These are phyloP conservation scores for Drosophila lacertosa DNA, from an alignment of 1,140 invertebrate species.

Conservation along the genomic window DNA sequence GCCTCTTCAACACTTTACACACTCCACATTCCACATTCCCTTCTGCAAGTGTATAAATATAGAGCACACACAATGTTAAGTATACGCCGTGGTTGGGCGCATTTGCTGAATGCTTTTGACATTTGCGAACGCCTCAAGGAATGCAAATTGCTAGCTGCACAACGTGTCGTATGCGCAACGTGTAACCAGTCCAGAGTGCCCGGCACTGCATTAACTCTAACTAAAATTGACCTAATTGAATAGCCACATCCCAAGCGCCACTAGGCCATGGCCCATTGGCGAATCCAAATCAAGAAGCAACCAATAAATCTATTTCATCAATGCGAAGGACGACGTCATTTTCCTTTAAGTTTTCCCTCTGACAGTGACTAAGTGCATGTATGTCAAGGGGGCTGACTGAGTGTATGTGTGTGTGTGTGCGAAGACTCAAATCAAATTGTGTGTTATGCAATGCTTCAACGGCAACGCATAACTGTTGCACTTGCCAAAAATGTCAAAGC, in stretches of 20 bases:
- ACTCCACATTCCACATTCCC: not conserved
- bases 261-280: slow-evolving; percentile 1
- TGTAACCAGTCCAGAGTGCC: slow-evolving; percentile 8
- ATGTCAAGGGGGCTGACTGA: slow-evolving; percentile 17
- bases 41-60: not conserved
- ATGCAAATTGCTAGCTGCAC: slow-evolving; percentile 21
- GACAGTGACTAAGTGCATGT: slow-evolving; percentile 51
- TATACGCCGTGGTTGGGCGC: slow-evolving; percentile 3
- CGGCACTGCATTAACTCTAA: slow-evolving; percentile 35
- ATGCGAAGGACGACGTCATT: slow-evolving; percentile 49
- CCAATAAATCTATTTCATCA: slow-evolving; percentile 46
- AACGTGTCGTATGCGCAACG: slow-evolving; percentile 35
- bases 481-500: slow-evolving; percentile 11
- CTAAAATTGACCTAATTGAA: slow-evolving; percentile 60
- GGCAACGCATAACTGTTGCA: slow-evolving; percentile 63
- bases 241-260: not conserved
- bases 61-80: not conserved
- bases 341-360: slow-evolving; percentile 13
- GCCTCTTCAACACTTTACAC: too few species aligned
- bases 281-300: slow-evolving; percentile 47
- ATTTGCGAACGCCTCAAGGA: slow-evolving; percentile 8
- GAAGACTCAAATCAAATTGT: slow-evolving; percentile 21
- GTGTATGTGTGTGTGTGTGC: slow-evolving; percentile 13
- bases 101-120: slow-evolving; percentile 11
- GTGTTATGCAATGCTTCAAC: slow-evolving; percentile 57